Percentiles rank a stretch among this genome's conserved stretches.
phyloP scores from a whole-genome alignment of 2,113 vertebrate genomes.

The Opisthocomus hoazin region DNA sequence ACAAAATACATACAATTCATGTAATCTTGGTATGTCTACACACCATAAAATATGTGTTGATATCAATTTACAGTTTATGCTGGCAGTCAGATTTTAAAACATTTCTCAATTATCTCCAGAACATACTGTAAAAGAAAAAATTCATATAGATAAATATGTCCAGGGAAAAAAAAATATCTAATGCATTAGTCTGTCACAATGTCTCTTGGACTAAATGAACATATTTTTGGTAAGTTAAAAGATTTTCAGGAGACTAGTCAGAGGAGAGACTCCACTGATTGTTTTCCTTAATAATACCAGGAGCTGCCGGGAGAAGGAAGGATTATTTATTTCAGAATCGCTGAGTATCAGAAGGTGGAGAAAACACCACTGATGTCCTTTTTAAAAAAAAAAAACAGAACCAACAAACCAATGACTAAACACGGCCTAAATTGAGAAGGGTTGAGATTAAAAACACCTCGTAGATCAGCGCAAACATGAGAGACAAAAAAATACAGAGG shows the following conservation, averaged over 20 bases:
- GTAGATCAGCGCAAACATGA: neutral
- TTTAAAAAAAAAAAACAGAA: neutral
- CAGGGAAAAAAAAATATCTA: neutral
- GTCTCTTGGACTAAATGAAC: neutral
- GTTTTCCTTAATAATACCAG: neutral
- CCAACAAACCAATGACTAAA: neutral
- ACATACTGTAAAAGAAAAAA: neutral
- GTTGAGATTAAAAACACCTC: neutral
- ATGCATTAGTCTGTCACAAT: neutral
- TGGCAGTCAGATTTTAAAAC: neutral
- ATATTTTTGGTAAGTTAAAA: neutral
- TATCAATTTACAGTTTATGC: neutral
- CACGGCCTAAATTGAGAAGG: neutral
- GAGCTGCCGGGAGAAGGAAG: neutral
- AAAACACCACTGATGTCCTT: neutral
- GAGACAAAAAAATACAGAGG: neutral
- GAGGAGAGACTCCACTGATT: neutral
- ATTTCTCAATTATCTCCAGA: neutral
- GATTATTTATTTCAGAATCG: neutral
- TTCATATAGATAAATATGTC: neutral
- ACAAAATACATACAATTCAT: no score
- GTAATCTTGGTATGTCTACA: neutral
- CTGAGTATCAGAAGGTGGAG: neutral
- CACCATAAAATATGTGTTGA: neutral
- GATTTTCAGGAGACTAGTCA: neutral